Evolutionary conservation across 37 sponge, comb jelly and placozoan species (phyloP).

Genomic region (Amphimedon queenslandica): DNA sequence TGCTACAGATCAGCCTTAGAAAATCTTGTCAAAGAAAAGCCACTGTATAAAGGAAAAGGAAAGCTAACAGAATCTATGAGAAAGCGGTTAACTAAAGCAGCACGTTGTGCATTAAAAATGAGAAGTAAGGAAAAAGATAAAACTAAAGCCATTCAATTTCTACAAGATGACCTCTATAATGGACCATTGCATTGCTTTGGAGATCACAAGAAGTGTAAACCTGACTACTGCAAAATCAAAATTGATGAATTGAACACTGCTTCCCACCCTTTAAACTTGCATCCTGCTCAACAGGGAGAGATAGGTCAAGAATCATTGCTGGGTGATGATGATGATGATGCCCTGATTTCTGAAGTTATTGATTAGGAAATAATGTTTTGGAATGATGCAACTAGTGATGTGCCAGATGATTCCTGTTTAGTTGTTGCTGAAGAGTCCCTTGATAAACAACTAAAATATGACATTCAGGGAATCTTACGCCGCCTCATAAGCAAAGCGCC

Average conservation of each 20-base stretch:
- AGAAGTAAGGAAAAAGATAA: background rate
- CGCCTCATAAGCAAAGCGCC: slow-evolving; percentile 24
- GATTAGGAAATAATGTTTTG: background rate
- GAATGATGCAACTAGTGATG: background rate
- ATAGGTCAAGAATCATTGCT: no score
- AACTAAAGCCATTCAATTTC: background rate
- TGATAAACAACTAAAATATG: slow-evolving; percentile 6
- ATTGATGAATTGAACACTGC: background rate
- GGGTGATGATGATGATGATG: no score
- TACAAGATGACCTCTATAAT: slow-evolving; percentile 10
- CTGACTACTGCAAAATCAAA: slow-evolving; percentile 10
- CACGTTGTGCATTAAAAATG: slow-evolving; percentile 32
- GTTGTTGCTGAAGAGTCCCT: no score
- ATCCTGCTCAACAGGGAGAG: no score
- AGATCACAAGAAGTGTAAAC: slow-evolving; percentile 5
- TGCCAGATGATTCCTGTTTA: no score
- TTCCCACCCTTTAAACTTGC: no score
- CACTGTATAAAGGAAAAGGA: slow-evolving; percentile 2
- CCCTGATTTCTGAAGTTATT: background rate
- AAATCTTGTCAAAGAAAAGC: slow-evolving; percentile 10
- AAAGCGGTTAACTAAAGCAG: slow-evolving; percentile 21
- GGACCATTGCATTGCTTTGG: slow-evolving; percentile 22
- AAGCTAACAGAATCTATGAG: background rate
- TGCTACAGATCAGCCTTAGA: slow-evolving; percentile 30
- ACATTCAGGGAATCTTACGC: slow-evolving; percentile 7